Conservation (phyloP, 2,797 vertebrate species). For the Danio choprae region DNA sequence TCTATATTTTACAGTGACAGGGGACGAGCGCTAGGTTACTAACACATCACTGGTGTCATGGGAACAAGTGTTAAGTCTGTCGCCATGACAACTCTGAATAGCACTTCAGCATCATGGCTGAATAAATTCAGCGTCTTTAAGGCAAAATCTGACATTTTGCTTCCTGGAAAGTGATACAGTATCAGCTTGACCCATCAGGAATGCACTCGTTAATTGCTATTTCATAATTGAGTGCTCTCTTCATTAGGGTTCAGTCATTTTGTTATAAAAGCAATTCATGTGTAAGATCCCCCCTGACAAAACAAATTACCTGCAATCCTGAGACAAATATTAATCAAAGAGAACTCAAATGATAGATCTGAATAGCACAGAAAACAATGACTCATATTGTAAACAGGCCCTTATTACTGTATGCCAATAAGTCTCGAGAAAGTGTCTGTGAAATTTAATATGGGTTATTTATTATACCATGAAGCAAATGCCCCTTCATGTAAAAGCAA, state of each 20-base stretch:
- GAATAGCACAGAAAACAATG: not conserved
- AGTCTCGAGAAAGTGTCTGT: too few species aligned
- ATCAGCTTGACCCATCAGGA: slow-evolving; percentile 44
- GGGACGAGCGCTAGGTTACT: slow-evolving; percentile 35
- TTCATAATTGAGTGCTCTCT: slow-evolving; percentile 12
- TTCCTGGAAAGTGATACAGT: slow-evolving; percentile 27
- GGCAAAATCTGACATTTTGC: slow-evolving; percentile 50
- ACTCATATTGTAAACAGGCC: too few species aligned
- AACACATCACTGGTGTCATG: slow-evolving; percentile 46
- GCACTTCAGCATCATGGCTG: slow-evolving; percentile 38
- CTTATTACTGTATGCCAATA: too few species aligned
- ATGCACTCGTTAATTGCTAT: slow-evolving; percentile 20
- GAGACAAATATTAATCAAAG: not conserved
- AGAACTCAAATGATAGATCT: not conserved
- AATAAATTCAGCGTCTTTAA: slow-evolving; percentile 52
- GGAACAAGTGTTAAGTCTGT: slow-evolving; percentile 58
- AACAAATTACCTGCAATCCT: not conserved
- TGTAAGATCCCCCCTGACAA: not conserved
- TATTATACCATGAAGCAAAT: too few species aligned
- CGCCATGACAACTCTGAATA: slow-evolving; percentile 57
- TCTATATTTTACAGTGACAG: slow-evolving; percentile 11
- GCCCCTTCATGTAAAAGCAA: too few species aligned
- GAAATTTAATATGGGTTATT: too few species aligned
- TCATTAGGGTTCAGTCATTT: slow-evolving; percentile 7
- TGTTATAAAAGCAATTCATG: not conserved